Evolutionary conservation across 2,113 vertebrate species (phyloP), one percentile per base, ranked within the genome.

Genomic region (Bufo bufo): DNA sequence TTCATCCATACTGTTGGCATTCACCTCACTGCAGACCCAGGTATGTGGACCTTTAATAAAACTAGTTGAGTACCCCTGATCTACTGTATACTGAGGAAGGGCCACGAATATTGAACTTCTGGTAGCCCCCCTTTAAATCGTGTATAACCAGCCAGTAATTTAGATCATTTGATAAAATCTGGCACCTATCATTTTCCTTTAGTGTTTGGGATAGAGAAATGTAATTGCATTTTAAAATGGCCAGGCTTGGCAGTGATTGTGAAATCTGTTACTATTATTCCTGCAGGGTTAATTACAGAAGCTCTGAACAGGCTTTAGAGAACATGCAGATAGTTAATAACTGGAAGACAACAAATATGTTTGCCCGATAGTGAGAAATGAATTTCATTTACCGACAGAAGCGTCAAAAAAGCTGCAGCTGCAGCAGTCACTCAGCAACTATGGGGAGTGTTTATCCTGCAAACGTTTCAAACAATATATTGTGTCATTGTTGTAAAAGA

Each of bases 251-350:
- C 69, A 45, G 72, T 75, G 13, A 75, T 9, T 1, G 14, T 3
- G 43, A 49, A 43, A 19, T 9, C 43, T 75, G 6, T 75, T 19
- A 75, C 16, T 72, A 1, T 75, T 75, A 17, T 19, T 75, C 72
- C 72, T 19, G 43, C 72, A 75, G 72, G 45, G 45, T 49, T 75
- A 47, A 49, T 75, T 45, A 49, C 72, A 75, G 13, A 75, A 47
- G 45, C 43, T 75, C 45, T 0, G 45, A 49, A 19, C 43, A 49
- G 72, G 45, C 72, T 75, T 49, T 49, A 75, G 43, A 75, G 72
- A 75, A 75, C 72, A 49, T 75, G 72, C 72, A 75, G 72, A 75
- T 75, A 47, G 45, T 19, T 75, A 49, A 75, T 75, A 45, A 75
- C 72, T 17, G 45, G 43, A 2, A 49, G 19, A 45, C 19, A 75